These are phyloP conservation scores for Chlamydotis undulata DNA, from an alignment of 2,113 vertebrate species.

Conservation along the genomic window DNA sequence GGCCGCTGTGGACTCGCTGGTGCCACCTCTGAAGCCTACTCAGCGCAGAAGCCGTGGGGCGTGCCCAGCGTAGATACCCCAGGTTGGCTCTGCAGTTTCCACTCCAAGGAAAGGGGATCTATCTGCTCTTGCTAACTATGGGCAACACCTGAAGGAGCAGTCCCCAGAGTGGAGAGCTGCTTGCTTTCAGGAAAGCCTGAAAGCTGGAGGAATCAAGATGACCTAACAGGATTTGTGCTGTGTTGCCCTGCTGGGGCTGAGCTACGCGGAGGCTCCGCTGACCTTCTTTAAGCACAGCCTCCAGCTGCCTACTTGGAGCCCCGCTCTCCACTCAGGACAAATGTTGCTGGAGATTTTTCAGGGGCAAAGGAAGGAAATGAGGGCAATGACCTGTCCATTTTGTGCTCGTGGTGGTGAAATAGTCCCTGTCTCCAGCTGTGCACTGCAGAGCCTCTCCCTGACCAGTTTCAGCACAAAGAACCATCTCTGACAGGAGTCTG, in stretches of 20 bases:
- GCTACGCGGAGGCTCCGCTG: fast-evolving
- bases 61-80: fast-evolving
- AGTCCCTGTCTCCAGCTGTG: background rate
- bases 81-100: background rate
- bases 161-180: background rate
- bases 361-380: background rate
- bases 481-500: background rate
- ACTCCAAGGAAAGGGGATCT: background rate
- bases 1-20: background rate
- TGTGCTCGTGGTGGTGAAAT: background rate
- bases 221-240: background rate
- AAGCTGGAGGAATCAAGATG: background rate
- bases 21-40: background rate
- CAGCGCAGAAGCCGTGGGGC: fast-evolving
- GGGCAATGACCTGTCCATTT: background rate
- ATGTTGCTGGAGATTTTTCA: background rate
- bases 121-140: background rate
- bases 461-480: background rate
- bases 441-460: background rate
- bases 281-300: background rate
- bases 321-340: background rate
- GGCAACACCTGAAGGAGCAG: background rate
- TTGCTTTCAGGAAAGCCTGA: background rate
- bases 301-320: background rate
- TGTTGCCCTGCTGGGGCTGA: background rate